Conservation (phyloP, 2,888 invertebrate species). For the Myopa tessellatipennis region DNA sequence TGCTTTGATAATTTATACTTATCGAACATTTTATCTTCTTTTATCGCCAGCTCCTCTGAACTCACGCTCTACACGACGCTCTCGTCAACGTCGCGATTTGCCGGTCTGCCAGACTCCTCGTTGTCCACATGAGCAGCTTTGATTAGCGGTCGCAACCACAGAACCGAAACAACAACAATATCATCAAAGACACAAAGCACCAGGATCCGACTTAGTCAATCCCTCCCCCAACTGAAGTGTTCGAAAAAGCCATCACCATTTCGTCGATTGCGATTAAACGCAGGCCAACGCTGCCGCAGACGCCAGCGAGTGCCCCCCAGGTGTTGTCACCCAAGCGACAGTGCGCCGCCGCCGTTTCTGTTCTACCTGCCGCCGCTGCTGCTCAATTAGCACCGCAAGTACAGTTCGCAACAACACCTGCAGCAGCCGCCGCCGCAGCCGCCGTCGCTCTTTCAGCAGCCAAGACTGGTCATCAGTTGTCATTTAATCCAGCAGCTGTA, state of each 20-base stretch:
- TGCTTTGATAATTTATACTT: not conserved
- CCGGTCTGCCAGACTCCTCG: too few relatives aligned
- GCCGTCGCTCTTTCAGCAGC: conserved; percentile 58
- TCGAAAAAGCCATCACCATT: conserved; percentile 69
- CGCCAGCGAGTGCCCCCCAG: conserved; percentile 70
- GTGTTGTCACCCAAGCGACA: conserved; percentile 70
- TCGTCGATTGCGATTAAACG: conserved; percentile 70
- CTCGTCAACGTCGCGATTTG: too few relatives aligned
- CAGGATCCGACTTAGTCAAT: conserved; percentile 37
- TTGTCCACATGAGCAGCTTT: too few relatives aligned
- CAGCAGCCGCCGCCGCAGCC: conserved; percentile 60
- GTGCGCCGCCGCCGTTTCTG: conserved; percentile 68
- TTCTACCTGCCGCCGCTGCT: conserved; percentile 59
- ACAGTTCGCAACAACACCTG: conserved; percentile 60
- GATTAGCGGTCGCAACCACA: conserved; percentile 27
- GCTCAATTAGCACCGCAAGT: conserved; percentile 56
- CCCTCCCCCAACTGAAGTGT: conserved; percentile 63
- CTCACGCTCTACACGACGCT: not conserved
- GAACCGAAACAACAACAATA: conserved; percentile 29
- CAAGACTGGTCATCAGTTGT: conserved; percentile 61
- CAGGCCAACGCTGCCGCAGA: conserved; percentile 70
- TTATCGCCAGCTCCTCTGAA: conserved; percentile 11
- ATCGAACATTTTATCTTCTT: not conserved
- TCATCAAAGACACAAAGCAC: not conserved
- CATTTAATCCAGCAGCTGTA: conserved; percentile 53